Conservation (phyloP, 2,797 vertebrate species). For the Sphaeramia orbicularis region DNA sequence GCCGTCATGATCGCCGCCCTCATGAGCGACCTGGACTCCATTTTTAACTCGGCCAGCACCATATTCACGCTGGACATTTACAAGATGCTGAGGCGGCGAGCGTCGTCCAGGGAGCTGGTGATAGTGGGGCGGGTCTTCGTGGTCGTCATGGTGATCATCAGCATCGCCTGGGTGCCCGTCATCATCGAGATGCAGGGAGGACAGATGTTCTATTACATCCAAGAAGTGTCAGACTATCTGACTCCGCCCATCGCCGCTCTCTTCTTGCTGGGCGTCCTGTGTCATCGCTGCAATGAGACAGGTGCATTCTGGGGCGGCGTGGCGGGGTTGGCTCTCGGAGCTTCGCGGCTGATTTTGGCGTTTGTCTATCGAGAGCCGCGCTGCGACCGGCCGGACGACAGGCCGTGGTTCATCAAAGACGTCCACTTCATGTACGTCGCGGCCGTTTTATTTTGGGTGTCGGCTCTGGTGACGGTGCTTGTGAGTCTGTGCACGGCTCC, state of each 20-base stretch:
- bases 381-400: conserved; percentile 90
- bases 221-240: conserved; percentile 94
- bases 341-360: conserved; percentile 87
- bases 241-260: conserved; percentile 95
- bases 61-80: conserved; percentile 97
- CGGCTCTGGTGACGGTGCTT: conserved; percentile 85
- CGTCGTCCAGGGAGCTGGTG: conserved; percentile 90
- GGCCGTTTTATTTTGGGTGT: conserved; percentile 92
- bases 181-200: conserved; percentile 97
- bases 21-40: conserved; percentile 98
- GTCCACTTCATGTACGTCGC: conserved; percentile 97
- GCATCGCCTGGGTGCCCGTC: conserved; percentile 97
- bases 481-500: conserved; percentile 92
- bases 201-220: conserved; percentile 98
- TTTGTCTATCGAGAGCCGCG: conserved; percentile 91
- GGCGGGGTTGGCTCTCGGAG: conserved; percentile 89
- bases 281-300: conserved; percentile 94
- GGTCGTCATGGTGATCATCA: conserved; percentile 92
- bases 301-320: conserved; percentile 95
- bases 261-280: conserved; percentile 94
- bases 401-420: conserved; percentile 91
- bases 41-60: conserved; percentile 98
- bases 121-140: conserved; percentile 93
- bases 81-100: conserved; percentile 86
- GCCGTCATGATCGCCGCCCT: conserved; percentile 97